These are phyloP conservation scores for Hormiphora californensis DNA, from an alignment of 37 sponge, comb jelly and placozoan genomes.

Conservation along the genomic window DNA sequence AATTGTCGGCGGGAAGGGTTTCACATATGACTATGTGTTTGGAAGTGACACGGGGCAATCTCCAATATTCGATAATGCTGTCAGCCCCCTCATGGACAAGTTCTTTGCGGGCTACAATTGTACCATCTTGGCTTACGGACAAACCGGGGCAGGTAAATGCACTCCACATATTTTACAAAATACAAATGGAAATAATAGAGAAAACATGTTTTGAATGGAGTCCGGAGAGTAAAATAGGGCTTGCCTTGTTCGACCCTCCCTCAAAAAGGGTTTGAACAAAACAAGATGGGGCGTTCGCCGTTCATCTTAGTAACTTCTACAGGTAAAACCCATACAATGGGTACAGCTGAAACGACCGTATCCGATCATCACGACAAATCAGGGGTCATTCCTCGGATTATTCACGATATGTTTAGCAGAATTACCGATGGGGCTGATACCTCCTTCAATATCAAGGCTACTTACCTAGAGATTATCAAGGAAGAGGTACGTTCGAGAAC, in stretches of 20 bases:
- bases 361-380: neutral
- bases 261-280: no score
- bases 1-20: slow-evolving; percentile 12
- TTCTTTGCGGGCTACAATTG: slow-evolving; percentile 52
- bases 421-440: neutral
- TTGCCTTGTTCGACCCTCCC: no score
- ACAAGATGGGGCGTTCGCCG: no score
- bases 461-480: slow-evolving; percentile 37
- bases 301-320: neutral
- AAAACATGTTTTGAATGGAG: no score
- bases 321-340: slow-evolving; percentile 54
- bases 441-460: neutral
- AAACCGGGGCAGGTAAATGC: slow-evolving; percentile 40
- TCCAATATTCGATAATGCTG: slow-evolving; percentile 41
- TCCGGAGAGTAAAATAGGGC: no score
- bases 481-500: no score
- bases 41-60: slow-evolving; percentile 19
- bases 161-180: no score
- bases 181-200: no score
- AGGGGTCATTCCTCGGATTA: slow-evolving; percentile 37
- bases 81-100: slow-evolving; percentile 11
- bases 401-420: slow-evolving; percentile 21
- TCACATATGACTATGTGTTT: slow-evolving; percentile 54
- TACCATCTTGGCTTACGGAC: slow-evolving; percentile 40
- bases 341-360: slow-evolving; percentile 23